Conservation (phyloP, 2,888 invertebrate genomes). For the Andricus quercusramuli region DNA sequence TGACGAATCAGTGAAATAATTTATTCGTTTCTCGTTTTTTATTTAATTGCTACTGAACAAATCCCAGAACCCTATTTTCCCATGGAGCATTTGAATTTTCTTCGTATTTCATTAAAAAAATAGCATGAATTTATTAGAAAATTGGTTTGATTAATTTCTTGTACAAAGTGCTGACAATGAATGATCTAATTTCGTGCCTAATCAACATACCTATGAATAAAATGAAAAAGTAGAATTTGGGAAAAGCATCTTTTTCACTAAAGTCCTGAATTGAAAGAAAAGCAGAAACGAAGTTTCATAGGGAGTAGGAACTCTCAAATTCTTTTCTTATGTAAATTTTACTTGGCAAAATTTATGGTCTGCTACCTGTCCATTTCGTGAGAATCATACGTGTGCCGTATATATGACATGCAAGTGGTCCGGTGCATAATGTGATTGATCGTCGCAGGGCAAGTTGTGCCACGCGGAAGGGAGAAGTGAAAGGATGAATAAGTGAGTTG, state of each 20-base stretch:
- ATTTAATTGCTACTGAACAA: no score
- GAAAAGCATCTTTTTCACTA: not conserved
- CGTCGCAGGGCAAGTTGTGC: constrained; percentile 36
- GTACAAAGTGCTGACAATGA: no score
- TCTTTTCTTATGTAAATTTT: constrained; percentile 30
- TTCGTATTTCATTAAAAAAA: no score
- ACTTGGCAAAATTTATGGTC: constrained; percentile 36
- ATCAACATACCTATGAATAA: not conserved
- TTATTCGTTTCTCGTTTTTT: no score
- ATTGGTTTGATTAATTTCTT: no score
- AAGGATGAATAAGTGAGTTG: constrained; percentile 41
- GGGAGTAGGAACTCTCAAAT: constrained; percentile 8
- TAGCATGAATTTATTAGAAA: no score
- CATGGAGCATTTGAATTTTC: no score
- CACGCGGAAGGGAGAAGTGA: constrained; percentile 43
- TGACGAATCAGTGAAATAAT: no score
- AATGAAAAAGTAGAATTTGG: not conserved
- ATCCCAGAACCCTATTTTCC: no score
- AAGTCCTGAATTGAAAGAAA: not conserved
- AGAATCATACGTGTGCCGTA: constrained; percentile 38
- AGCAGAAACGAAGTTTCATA: not conserved
- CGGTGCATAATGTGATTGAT: constrained; percentile 45
- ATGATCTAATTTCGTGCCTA: no score
- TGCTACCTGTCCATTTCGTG: constrained; percentile 40
- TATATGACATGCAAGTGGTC: constrained; percentile 38